Evolutionary conservation across 1,140 invertebrate species (phyloP).

Genomic region (Heliconius hewitsoni): DNA sequence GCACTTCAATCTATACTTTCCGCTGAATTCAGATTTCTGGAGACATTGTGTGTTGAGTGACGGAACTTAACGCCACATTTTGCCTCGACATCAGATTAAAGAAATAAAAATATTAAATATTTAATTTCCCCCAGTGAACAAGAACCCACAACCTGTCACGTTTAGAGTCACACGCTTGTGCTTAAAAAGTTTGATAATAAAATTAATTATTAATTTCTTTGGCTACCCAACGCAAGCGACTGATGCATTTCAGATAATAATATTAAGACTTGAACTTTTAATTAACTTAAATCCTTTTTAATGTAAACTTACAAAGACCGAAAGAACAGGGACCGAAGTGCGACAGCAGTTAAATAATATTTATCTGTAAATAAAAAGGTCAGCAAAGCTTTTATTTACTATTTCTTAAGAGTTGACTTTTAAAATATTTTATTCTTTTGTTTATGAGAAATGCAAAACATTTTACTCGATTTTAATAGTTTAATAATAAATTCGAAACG

Average conservation of each 20-base stretch:
- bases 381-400: not conserved
- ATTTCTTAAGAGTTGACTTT: not conserved
- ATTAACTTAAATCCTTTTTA: not conserved
- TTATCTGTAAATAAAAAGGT: conserved; percentile 3
- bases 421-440: not conserved
- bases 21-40: no score
- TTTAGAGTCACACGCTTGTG: no score
- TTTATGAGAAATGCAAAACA: not conserved
- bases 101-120: no score
- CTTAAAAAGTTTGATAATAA: not conserved
- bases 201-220: not conserved
- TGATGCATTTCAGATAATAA: not conserved
- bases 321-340: not conserved
- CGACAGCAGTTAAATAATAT: not conserved
- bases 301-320: not conserved
- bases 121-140: no score
- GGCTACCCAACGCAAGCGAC: not conserved
- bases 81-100: no score
- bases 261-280: not conserved
- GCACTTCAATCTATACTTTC: no score
- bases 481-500: no score
- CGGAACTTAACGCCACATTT: no score
- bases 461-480: no score
- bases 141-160: no score
- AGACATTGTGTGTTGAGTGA: no score